Percentiles rank a stretch among this genome's conserved stretches.
Evolutionary conservation across 1,140 invertebrate genomes (phyloP).

Genomic region (Ladona fulva): DNA sequence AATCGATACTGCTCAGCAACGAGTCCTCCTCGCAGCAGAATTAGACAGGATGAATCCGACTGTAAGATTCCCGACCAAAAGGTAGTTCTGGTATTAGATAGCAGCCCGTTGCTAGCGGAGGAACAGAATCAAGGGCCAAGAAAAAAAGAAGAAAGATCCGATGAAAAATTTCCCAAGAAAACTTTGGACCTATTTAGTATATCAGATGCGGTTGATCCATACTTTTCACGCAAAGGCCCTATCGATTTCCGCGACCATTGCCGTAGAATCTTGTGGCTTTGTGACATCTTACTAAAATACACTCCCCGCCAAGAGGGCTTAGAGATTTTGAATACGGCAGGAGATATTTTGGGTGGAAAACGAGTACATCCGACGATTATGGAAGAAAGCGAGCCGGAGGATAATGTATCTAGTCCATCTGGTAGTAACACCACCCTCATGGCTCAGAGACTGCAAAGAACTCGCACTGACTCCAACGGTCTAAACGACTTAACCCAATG

Average conservation of each 20-base stretch:
- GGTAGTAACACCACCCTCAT: background rate
- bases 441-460: background rate
- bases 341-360: background rate
- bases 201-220: too few species aligned
- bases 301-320: slow-evolving; percentile 10
- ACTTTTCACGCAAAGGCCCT: too few species aligned
- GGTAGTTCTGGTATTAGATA: too few species aligned
- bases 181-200: too few species aligned
- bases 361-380: background rate
- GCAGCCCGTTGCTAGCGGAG: too few species aligned
- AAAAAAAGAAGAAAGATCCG: too few species aligned
- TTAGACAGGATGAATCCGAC: too few species aligned
- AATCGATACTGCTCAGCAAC: too few species aligned
- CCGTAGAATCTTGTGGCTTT: slow-evolving; percentile 1
- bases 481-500: background rate
- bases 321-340: slow-evolving; percentile 10
- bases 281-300: background rate
- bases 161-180: too few species aligned
- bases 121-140: too few species aligned
- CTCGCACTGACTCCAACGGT: background rate
- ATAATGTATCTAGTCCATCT: background rate
- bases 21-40: too few species aligned
- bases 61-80: too few species aligned
- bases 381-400: background rate
- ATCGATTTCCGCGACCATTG: slow-evolving; percentile 13